Conservation (phyloP, 2,888 invertebrate species). For the Nymphalis c-album region DNA sequence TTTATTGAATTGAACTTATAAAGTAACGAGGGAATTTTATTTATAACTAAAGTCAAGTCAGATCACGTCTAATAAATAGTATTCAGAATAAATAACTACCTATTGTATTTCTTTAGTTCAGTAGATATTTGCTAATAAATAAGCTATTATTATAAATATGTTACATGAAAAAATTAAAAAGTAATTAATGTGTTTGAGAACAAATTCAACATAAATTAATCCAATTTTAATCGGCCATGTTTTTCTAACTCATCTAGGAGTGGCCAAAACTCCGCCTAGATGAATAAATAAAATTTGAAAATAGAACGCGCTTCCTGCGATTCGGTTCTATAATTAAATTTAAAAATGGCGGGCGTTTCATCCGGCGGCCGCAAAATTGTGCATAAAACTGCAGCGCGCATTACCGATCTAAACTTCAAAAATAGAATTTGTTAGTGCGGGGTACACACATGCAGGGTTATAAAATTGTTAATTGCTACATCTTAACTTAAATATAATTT, state of each 20-base stretch:
- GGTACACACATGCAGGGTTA: constrained; percentile 45
- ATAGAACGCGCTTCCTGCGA: constrained; percentile 73
- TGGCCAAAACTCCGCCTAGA: constrained; percentile 64
- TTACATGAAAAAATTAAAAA: too few relatives aligned
- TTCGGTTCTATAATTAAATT: constrained; percentile 71
- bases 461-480: constrained; percentile 9
- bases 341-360: constrained; percentile 66
- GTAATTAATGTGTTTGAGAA: not conserved
- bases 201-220: constrained; percentile 13
- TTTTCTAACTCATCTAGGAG: constrained; percentile 36
- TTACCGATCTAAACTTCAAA: constrained; percentile 79
- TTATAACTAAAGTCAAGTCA: too few relatives aligned
- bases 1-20: too few relatives aligned
- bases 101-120: too few relatives aligned
- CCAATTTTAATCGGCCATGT: constrained; percentile 32
- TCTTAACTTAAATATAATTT: not conserved
- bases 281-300: constrained; percentile 73
- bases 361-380: constrained; percentile 68
- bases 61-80: too few relatives aligned
- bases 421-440: constrained; percentile 70
- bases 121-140: too few relatives aligned
- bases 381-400: constrained; percentile 78
- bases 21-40: too few relatives aligned
- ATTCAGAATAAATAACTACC: too few relatives aligned
- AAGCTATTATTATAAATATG: too few relatives aligned